Percentiles rank a stretch among this genome's conserved stretches.
Evolutionary conservation across 2,113 vertebrate species (phyloP).

Genomic region (Dasypus novemcinctus): DNA sequence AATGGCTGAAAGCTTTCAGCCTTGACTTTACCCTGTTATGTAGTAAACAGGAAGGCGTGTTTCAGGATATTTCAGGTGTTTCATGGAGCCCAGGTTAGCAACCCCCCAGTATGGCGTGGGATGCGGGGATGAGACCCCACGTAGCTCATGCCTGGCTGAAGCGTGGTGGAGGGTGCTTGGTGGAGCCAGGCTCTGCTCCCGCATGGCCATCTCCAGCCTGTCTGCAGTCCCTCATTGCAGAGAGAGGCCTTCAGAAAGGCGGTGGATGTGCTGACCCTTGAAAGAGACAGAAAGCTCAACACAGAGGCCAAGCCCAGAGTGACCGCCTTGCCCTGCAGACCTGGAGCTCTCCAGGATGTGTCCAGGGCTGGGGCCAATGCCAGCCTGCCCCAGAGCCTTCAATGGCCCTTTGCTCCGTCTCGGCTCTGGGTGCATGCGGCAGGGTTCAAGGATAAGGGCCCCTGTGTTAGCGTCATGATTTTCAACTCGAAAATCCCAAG

Average conservation of each 20-base stretch:
- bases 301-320: not conserved
- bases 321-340: not conserved
- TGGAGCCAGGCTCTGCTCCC: not conserved
- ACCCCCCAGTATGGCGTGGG: rapidly evolving
- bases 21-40: not conserved
- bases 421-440: not conserved
- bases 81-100: not conserved
- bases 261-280: too few species aligned
- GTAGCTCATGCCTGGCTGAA: not conserved
- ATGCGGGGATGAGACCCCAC: not conserved
- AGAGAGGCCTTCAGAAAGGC: too few species aligned
- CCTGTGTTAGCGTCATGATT: not conserved
- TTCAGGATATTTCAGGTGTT: not conserved
- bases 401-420: not conserved
- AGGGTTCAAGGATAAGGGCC: not conserved
- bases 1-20: not conserved
- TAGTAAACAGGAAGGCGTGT: not conserved
- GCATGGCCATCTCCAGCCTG: too few species aligned
- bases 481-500: not conserved
- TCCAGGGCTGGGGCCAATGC: not conserved
- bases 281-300: not conserved
- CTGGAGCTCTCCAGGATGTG: rapidly evolving
- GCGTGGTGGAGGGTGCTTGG: rapidly evolving
- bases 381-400: not conserved
- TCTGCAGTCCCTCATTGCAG: not conserved